Evolutionary conservation across 2,113 vertebrate species (phyloP), one percentile per base, ranked within the genome.

Genomic region (Dicerorhinus sumatrensis): DNA sequence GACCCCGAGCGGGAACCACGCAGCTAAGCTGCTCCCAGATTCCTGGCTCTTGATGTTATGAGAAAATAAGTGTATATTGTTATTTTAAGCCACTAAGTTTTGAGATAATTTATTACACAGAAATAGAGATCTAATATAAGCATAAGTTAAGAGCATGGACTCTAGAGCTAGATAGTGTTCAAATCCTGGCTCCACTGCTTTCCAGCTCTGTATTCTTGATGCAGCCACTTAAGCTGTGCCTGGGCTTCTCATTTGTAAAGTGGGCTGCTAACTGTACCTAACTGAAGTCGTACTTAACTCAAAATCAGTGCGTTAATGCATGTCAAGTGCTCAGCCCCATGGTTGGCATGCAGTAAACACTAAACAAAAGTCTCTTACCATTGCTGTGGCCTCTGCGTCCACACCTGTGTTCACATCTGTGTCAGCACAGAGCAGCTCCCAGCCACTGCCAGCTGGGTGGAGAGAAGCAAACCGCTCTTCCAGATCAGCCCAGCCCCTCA

Each of bases 361-460:
- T 39, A 17, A 17, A 36, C 0, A 20, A 2, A 67, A 25, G 72
- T 8, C 29, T 29, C 33, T 67, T 27, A 33, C 14, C 46, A 3
- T 11, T 16, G 20, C 20, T 12, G 6, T 1, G 36, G 65, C 56
- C 69, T 58, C 1, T 1, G 63, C 2, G 17, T 48, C 56, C 83
- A 54, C 39, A 69, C 0, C 0, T 12, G 36, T 58, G n/a, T 29
- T 31, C 39, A 1, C 0, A 3, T 13, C 65, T 51, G 31, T 8
- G 36, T 56, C 2, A 4, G 39, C 72, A 79, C 54, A 14, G 65
- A 63, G 29, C 9, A 56, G 65, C 72, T 73, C 46, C 63, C 0
- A 1, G 84, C 21, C 7, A 4, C 20, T 4, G 51, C 23, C 60
- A 13, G 48, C 58, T 13, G 80, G 16, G 5, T 20, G 4, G 21